These are phyloP conservation scores for Phoxinus dragarum DNA, from an alignment of 2,797 vertebrate species.

Conservation along the genomic window DNA sequence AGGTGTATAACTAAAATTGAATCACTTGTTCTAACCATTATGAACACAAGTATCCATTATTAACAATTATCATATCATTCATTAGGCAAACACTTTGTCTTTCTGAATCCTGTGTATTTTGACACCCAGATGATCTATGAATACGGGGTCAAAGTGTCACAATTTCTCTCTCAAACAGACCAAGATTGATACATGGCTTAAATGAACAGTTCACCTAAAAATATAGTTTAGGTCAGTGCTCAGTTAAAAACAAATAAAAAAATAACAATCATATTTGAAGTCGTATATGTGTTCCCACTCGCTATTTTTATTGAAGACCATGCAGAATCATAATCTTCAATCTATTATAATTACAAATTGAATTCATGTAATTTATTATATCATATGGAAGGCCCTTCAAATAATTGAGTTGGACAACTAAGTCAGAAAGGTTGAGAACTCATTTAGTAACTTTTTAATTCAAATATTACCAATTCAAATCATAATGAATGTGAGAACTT, in stretches of 20 bases:
- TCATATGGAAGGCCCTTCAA: neutral
- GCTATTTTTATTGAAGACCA: neutral
- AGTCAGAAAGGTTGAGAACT: too few species aligned
- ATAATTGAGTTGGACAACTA: neutral
- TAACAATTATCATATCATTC: slow-evolving; percentile 8
- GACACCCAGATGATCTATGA: neutral
- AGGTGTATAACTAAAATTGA: slow-evolving; percentile 12
- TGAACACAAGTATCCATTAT: slow-evolving; percentile 1
- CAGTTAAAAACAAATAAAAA: neutral
- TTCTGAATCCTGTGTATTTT: neutral
- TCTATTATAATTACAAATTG: neutral
- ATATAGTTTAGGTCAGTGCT: neutral
- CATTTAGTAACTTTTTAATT: too few species aligned
- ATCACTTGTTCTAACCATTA: neutral
- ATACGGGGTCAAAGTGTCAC: neutral
- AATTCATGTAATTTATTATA: neutral
- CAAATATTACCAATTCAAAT: neutral
- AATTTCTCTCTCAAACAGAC: neutral
- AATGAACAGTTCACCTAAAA: neutral
- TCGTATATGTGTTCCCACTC: neutral
- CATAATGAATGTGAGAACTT: neutral
- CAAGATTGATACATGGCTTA: neutral
- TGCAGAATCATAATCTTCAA: neutral
- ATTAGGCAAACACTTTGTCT: neutral
- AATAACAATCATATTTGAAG: neutral